Conservation (phyloP, 2,113 vertebrate species). For the Heptranchias perlo region DNA sequence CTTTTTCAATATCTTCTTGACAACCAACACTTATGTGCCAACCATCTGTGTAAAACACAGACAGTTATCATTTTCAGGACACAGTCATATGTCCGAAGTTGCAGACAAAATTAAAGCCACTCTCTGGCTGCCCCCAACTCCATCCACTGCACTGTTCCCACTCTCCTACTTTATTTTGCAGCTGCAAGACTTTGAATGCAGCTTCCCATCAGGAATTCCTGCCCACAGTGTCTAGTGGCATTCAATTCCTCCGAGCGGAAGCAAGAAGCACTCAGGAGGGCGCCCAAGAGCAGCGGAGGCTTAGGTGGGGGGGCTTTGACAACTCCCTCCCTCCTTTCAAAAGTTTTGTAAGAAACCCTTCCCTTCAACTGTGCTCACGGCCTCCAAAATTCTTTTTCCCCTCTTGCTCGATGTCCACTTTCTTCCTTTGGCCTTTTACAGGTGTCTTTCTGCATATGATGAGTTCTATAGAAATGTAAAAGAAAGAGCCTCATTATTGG, state of each 20-base stretch:
- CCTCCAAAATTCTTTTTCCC: not conserved
- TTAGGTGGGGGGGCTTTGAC: too few species aligned
- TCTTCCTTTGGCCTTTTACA: not conserved
- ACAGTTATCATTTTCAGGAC: not conserved
- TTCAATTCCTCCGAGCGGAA: too few species aligned
- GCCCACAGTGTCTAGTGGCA: too few species aligned
- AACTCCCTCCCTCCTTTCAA: not conserved
- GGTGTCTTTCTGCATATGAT: not conserved
- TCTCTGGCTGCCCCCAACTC: too few species aligned
- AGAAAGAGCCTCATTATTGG: not conserved
- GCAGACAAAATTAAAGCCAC: too few species aligned
- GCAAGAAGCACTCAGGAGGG: too few species aligned
- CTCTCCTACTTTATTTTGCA: too few species aligned
- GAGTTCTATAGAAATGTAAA: not conserved
- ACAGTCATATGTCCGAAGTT: too few species aligned
- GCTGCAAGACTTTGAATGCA: too few species aligned
- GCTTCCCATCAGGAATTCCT: too few species aligned
- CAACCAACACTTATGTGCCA: not conserved
- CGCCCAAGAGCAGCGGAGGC: too few species aligned
- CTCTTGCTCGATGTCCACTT: not conserved
- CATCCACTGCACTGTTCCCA: too few species aligned
- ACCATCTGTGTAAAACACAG: not conserved
- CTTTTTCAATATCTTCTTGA: not conserved
- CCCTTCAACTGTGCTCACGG: not conserved
- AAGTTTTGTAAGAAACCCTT: not conserved